Base-by-base conservation (phyloP, 2,113 vertebrate species). In the Silurus asotus region DNA sequence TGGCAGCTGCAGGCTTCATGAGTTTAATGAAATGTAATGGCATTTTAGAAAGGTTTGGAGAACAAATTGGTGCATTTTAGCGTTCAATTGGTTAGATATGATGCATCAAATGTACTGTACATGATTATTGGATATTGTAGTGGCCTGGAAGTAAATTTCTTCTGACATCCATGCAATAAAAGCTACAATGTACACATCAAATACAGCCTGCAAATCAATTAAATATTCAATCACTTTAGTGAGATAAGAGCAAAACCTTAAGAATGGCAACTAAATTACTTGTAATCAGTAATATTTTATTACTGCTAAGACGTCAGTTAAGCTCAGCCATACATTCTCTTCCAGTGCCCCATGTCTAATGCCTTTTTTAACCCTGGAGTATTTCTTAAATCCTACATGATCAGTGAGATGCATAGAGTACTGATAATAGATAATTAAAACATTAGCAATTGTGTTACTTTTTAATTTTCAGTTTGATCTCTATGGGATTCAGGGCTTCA, bases 1-100 rank as follows among this genome's bases (percentile, higher is more conserved):
- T 62, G 53, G 70, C 83, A 88, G 25, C 83, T 70, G 45, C 48
- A 82, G 79, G 59, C 58, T 69, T n/a, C 15, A 55, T 85, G 48
- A 61, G 76, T 81, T 85, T 11, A 88, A 53, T 70, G 11, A n/a
- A 55, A 49, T 23, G 48, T 61, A 61, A 70, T 55, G 55, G 74
- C 61, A 78, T 85, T 85, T 79, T 67, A 85, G 69, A 79, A 53
- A 28, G 58, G 56, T 49, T 75, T 17, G 4, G n/a, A 49, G 19
- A 84, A 62, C 59, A 48, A 65, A 17, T 25, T 37, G 48, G 48
- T 61, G 49, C 37, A 17, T 77, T 64, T 64, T 53, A 20, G n/a
- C 25, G 37, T 49, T 13, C 37, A 11, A 28, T 15, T 48, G 23
- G 13, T 25, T 51, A 7, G 37, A 15, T 62, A 49, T 28, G 23